phyloP scores from a whole-genome alignment of 2,888 invertebrate genomes.

The Ophraella communa region DNA sequence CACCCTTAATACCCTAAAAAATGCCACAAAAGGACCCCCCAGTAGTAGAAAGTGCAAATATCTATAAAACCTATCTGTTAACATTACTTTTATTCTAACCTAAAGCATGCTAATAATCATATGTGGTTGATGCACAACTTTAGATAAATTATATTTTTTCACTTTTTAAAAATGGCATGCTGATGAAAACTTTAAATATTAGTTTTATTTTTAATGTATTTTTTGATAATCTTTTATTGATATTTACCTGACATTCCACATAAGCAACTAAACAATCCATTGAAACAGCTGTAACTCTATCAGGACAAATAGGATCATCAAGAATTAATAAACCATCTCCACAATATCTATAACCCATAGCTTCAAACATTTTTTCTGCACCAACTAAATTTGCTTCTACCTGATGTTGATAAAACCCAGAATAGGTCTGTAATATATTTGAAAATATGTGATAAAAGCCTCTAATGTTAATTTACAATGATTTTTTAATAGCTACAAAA shows the following conservation, averaged over 20 bases:
- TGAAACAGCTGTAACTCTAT: slow-evolving; percentile 79
- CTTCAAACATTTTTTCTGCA: slow-evolving; percentile 77
- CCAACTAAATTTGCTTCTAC: slow-evolving; percentile 81
- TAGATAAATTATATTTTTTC: too few species aligned
- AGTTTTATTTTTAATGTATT: neutral
- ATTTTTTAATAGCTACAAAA: too few species aligned
- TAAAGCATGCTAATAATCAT: too few species aligned
- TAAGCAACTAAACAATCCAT: slow-evolving; percentile 85
- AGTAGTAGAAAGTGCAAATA: too few species aligned
- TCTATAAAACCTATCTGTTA: too few species aligned
- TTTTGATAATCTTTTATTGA: neutral
- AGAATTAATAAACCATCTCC: slow-evolving; percentile 67
- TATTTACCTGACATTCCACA: slow-evolving; percentile 81
- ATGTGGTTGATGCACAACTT: too few species aligned
- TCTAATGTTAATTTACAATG: too few species aligned
- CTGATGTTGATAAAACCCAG: slow-evolving; percentile 88
- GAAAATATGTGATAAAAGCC: slow-evolving; percentile 13
- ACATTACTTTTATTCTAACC: too few species aligned
- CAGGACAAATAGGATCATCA: slow-evolving; percentile 81
- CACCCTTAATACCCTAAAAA: too few species aligned
- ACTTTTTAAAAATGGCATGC: too few species aligned
- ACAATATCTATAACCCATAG: slow-evolving; percentile 80
- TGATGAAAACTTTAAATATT: too few species aligned
- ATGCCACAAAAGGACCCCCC: too few species aligned
- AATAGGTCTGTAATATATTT: slow-evolving; percentile 70